phyloP scores from a whole-genome alignment of 2,888 invertebrate species.

The Eristalis intricaria region DNA sequence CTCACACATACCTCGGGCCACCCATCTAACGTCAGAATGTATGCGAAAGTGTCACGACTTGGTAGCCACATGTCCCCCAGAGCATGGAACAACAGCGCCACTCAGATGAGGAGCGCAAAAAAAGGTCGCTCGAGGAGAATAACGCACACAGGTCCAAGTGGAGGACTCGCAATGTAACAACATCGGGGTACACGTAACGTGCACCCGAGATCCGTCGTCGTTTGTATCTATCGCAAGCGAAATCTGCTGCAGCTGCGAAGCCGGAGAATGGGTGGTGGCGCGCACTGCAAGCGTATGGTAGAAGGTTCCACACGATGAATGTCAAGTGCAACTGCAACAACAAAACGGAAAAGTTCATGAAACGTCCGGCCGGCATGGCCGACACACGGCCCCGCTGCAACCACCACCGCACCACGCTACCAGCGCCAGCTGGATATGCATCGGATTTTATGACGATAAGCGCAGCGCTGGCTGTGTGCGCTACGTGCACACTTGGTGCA shows the following conservation, averaged over 20 bases:
- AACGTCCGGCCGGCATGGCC: slow-evolving; percentile 64
- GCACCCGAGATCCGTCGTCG: slow-evolving; percentile 56
- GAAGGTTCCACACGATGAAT: slow-evolving; percentile 63
- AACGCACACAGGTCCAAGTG: slow-evolving; percentile 4
- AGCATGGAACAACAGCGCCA: slow-evolving; percentile 2
- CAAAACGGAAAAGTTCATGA: slow-evolving; percentile 54
- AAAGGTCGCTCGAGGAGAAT: slow-evolving; percentile 42
- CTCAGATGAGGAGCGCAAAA: slow-evolving; percentile 4
- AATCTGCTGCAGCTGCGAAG: slow-evolving; percentile 13
- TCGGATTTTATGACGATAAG: slow-evolving; percentile 53
- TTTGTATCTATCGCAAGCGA: slow-evolving; percentile 25
- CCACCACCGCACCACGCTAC: background rate
- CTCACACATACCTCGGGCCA: slow-evolving; percentile 29
- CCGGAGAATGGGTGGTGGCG: slow-evolving; percentile 3
- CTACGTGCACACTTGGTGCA: slow-evolving; percentile 55
- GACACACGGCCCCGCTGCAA: slow-evolving; percentile 37
- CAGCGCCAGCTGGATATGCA: slow-evolving; percentile 46
- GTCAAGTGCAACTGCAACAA: slow-evolving; percentile 67
- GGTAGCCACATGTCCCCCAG: slow-evolving; percentile 26
- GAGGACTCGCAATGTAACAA: slow-evolving; percentile 29
- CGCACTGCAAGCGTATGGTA: slow-evolving; percentile 13
- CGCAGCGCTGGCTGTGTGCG: slow-evolving; percentile 25
- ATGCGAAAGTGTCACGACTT: slow-evolving; percentile 60
- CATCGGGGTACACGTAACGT: slow-evolving; percentile 6
- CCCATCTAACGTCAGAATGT: slow-evolving; percentile 60